Evolutionary conservation across 1,140 invertebrate species (phyloP).

Genomic region (Penaeus chinensis): DNA sequence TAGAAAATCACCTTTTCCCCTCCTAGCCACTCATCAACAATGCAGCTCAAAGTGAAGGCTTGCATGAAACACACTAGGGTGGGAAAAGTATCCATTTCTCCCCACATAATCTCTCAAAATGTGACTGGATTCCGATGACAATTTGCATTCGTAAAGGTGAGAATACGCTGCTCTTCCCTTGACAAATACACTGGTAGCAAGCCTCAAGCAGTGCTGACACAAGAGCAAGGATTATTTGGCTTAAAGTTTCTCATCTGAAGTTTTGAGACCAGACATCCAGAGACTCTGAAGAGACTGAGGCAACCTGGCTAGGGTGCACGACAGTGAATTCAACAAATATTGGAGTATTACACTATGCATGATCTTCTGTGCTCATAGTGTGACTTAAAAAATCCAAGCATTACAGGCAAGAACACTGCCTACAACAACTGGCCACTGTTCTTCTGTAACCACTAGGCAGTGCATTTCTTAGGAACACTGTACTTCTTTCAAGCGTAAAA

Average conservation of each 20-base stretch:
- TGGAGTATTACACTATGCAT: conserved; percentile 26
- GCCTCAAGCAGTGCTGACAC: conserved; percentile 45
- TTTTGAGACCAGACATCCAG: conserved; percentile 25
- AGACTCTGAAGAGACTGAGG: conserved; percentile 11
- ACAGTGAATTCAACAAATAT: conserved; percentile 25
- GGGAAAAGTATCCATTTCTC: conserved; percentile 22
- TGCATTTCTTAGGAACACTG: conserved; percentile 26
- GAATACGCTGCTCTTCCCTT: conserved; percentile 31
- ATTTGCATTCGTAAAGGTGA: conserved; percentile 29
- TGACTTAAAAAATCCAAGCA: conserved; percentile 14
- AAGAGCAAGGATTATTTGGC: conserved; percentile 16
- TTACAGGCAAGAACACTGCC: conserved; percentile 25
- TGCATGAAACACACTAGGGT: conserved; percentile 22
- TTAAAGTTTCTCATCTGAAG: not conserved
- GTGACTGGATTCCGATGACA: conserved; percentile 29
- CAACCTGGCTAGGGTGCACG: conserved; percentile 40
- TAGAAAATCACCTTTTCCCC: conserved; percentile 50
- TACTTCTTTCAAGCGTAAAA: conserved; percentile 14
- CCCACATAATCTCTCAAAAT: conserved; percentile 8
- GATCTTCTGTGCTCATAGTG: conserved; percentile 12
- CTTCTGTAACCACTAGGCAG: not conserved
- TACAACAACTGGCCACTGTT: conserved; percentile 20
- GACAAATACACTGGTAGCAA: conserved; percentile 42
- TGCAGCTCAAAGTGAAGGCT: conserved; percentile 29
- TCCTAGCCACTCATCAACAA: conserved; percentile 34